A percentile compares a stretch with the other conserved stretches of the same genome.
Conservation (phyloP, 2,113 vertebrate genomes). For the Dromaius novaehollandiae region DNA sequence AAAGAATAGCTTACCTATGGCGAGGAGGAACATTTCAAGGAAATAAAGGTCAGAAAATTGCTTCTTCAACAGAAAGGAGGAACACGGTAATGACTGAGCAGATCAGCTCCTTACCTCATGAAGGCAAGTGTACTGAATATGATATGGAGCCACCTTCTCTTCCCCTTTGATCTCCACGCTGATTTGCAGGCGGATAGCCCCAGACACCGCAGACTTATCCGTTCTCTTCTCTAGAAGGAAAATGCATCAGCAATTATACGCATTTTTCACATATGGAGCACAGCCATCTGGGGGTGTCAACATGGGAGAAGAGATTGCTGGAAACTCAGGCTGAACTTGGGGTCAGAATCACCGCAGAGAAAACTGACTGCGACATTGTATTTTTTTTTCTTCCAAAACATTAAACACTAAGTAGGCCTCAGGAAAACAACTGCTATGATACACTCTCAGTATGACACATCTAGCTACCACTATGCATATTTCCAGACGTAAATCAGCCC, state of each 20-base stretch:
- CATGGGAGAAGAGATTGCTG: not conserved
- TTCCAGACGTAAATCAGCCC: not conserved
- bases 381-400: not conserved
- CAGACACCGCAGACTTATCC: constrained; percentile 96
- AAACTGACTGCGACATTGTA: not conserved
- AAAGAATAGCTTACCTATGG: not conserved
- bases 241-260: constrained; percentile 23
- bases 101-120: constrained; percentile 86
- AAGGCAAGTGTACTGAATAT: constrained; percentile 95
- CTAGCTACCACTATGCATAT: not conserved
- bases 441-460: not conserved
- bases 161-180: constrained; percentile 98
- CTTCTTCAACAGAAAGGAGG: not conserved
- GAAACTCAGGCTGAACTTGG: not conserved
- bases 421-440: not conserved
- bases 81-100: not conserved
- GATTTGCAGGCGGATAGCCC: constrained; percentile 95
- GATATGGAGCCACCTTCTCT: constrained; percentile 96
- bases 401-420: not conserved
- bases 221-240: constrained; percentile 91
- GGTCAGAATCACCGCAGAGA: not conserved
- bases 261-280: not conserved
- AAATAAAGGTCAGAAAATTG: not conserved
- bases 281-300: not conserved
- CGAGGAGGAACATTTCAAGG: not conserved